Evolutionary conservation across 1,140 invertebrate genomes (phyloP).

Genomic region (Neodiprion virginianus): DNA sequence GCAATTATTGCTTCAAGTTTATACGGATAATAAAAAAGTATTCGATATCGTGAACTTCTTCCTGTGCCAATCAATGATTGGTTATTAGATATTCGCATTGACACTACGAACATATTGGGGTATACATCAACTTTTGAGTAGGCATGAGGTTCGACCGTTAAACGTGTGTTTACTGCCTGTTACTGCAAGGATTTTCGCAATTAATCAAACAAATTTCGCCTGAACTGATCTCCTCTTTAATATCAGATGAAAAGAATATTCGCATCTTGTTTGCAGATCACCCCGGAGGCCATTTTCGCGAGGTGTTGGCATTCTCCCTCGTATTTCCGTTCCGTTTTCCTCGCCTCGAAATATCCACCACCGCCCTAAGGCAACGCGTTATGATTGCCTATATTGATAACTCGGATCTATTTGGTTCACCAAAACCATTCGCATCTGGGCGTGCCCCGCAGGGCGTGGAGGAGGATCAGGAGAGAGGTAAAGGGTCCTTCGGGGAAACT

Average conservation of each 20-base stretch:
- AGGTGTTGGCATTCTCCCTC: neutral
- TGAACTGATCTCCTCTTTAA: neutral
- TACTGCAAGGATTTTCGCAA: neutral
- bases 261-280: neutral
- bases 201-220: neutral
- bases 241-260: neutral
- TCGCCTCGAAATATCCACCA: neutral
- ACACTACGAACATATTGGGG: too few relatives aligned
- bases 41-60: too few relatives aligned
- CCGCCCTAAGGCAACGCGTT: conserved; percentile 16
- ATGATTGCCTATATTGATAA: conserved; percentile 28
- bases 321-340: neutral
- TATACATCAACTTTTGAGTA: too few relatives aligned
- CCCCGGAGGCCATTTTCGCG: neutral
- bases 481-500: conserved; percentile 9
- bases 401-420: conserved; percentile 18
- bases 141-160: too few relatives aligned
- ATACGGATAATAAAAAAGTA: too few relatives aligned
- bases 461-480: conserved; percentile 6
- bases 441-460: conserved; percentile 23
- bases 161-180: too few relatives aligned
- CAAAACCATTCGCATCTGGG: conserved; percentile 15
- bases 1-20: too few relatives aligned
- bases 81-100: too few relatives aligned
- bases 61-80: too few relatives aligned